phyloP scores from a whole-genome alignment of 2,797 vertebrate genomes.

The Eptatretus atami region DNA sequence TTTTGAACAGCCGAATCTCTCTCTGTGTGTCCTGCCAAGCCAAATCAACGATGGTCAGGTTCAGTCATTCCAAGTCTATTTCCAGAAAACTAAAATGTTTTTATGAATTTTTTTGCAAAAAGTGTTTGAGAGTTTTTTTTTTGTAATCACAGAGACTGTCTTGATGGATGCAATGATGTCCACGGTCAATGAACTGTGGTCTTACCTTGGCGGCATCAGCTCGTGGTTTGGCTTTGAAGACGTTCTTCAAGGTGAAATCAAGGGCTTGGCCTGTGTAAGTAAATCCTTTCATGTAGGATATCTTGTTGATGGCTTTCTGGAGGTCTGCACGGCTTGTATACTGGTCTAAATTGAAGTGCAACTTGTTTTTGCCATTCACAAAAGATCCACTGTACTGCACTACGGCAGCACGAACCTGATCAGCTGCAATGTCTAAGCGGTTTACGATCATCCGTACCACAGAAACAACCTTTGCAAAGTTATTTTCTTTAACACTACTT shows the following conservation, averaged over 20 bases:
- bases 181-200: too few species aligned
- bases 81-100: too few species aligned
- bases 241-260: background rate
- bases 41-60: too few species aligned
- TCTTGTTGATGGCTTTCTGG: background rate
- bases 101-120: too few species aligned
- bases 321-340: background rate
- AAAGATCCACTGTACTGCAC: conserved; percentile 38
- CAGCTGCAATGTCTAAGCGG: conserved; percentile 34
- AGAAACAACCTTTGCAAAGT: conserved; percentile 44
- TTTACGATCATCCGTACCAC: conserved; percentile 36
- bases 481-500: conserved; percentile 16
- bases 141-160: too few species aligned
- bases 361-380: background rate
- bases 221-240: background rate
- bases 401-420: conserved; percentile 34
- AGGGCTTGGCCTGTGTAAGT: background rate
- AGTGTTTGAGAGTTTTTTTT: too few species aligned
- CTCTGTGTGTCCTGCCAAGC: too few species aligned
- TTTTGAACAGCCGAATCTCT: too few species aligned
- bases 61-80: too few species aligned
- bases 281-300: background rate
- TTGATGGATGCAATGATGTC: too few species aligned
- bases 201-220: background rate
- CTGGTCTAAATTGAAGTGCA: background rate